phyloP scores from a whole-genome alignment of 1,140 invertebrate genomes.

The Platyscapa corneri region DNA sequence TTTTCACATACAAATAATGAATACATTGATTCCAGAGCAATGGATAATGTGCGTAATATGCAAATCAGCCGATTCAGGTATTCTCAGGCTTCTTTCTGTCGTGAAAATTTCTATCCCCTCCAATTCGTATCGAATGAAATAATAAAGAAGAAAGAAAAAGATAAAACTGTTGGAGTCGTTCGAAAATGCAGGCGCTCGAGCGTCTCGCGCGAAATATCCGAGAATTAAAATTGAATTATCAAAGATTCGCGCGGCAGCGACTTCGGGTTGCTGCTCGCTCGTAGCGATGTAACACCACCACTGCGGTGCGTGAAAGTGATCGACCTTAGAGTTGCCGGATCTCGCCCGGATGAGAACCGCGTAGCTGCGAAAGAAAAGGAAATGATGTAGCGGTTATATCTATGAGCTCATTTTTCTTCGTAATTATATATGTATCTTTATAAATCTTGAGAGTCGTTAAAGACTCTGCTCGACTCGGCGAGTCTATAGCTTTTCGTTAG shows the following conservation, averaged over 20 bases:
- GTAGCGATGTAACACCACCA: constrained; percentile 48
- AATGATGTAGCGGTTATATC: constrained; percentile 17
- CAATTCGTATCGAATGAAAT: too few species aligned
- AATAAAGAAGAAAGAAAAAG: too few species aligned
- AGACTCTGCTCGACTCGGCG: neutral
- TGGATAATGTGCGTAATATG: neutral
- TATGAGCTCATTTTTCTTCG: constrained; percentile 10
- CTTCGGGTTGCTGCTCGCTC: neutral
- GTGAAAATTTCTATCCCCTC: too few species aligned
- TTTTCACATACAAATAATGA: neutral
- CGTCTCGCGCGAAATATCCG: neutral
- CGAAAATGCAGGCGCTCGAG: neutral
- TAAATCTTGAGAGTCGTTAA: neutral
- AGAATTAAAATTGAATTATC: neutral
- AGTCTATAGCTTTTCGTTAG: neutral
- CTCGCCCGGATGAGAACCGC: constrained; percentile 37
- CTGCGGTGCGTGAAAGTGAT: constrained; percentile 61
- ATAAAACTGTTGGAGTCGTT: too few species aligned
- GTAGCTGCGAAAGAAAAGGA: constrained; percentile 38
- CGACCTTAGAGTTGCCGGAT: constrained; percentile 58
- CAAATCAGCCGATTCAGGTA: too few species aligned
- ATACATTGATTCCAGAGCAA: neutral
- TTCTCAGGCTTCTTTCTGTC: too few species aligned
- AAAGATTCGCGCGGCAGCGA: neutral
- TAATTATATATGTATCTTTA: constrained; percentile 9